Percentiles rank a stretch among this genome's conserved stretches.
phyloP scores from a whole-genome alignment of 2,113 vertebrate genomes.

The Martes martes region DNA sequence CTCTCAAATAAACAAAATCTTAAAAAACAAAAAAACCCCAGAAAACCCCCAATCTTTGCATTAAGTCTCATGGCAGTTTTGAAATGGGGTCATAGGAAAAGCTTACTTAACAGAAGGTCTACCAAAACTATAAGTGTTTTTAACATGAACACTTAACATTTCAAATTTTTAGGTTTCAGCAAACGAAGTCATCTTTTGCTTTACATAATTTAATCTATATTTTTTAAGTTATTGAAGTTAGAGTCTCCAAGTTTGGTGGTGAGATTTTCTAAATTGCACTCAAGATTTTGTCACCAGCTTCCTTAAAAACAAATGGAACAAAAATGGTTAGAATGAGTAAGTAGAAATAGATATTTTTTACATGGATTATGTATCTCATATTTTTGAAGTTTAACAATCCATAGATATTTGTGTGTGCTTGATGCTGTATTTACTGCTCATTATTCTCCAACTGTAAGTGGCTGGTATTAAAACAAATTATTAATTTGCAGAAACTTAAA shows the following conservation, averaged over 20 bases:
- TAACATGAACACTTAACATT: neutral
- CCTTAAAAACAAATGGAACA: neutral
- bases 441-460: constrained; percentile 11
- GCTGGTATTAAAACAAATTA: constrained; percentile 42
- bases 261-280: constrained; percentile 26
- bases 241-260: neutral
- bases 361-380: neutral
- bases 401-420: neutral
- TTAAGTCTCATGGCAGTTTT: neutral
- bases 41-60: neutral
- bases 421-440: neutral
- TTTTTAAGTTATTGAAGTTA: constrained; percentile 1
- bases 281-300: neutral
- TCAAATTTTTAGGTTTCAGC: neutral
- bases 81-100: constrained; percentile 4
- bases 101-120: neutral
- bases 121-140: neutral
- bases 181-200: neutral
- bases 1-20: neutral
- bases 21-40: neutral
- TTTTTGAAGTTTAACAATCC: neutral
- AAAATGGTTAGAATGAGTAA: neutral
- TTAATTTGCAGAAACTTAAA: constrained; percentile 38
- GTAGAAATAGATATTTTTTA: neutral
- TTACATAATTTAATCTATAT: neutral